These are phyloP conservation scores for Eclectus roratus DNA, from an alignment of 2,113 vertebrate genomes.

Conservation along the genomic window DNA sequence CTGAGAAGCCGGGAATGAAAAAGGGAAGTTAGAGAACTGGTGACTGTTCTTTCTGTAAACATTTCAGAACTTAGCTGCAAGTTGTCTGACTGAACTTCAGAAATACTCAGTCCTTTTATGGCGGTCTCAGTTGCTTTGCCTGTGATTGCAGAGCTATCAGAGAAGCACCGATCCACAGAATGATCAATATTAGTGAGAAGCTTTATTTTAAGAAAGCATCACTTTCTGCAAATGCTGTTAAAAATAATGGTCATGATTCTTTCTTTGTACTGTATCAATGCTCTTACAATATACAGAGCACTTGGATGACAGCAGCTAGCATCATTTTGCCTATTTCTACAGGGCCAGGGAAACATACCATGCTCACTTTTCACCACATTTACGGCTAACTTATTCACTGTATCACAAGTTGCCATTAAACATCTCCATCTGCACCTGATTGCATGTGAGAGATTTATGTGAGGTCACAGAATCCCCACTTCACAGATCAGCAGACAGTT, in stretches of 20 bases:
- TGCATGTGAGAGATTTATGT: not conserved
- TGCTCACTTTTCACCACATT: rapidly evolving
- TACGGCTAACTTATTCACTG: not conserved
- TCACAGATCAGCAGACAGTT: not conserved
- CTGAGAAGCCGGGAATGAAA: conserved; percentile 61
- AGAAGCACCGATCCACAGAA: not conserved
- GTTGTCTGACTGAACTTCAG: not conserved
- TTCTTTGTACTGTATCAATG: not conserved
- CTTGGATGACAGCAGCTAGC: not conserved
- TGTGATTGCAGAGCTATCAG: not conserved
- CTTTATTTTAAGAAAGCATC: not conserved
- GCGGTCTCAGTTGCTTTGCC: not conserved
- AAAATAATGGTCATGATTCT: not conserved
- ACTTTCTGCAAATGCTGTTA: not conserved
- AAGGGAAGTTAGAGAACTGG: not conserved
- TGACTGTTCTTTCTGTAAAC: not conserved
- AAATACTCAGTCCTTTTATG: not conserved
- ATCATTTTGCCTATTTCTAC: not conserved
- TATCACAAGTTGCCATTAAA: not conserved
- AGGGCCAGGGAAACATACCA: not conserved
- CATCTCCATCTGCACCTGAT: not conserved
- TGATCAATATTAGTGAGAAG: not conserved
- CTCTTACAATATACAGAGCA: not conserved
- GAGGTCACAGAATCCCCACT: not conserved
- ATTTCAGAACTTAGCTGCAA: not conserved